Conservation (phyloP, 2,113 vertebrate species). For the Pseudorasbora parva region DNA sequence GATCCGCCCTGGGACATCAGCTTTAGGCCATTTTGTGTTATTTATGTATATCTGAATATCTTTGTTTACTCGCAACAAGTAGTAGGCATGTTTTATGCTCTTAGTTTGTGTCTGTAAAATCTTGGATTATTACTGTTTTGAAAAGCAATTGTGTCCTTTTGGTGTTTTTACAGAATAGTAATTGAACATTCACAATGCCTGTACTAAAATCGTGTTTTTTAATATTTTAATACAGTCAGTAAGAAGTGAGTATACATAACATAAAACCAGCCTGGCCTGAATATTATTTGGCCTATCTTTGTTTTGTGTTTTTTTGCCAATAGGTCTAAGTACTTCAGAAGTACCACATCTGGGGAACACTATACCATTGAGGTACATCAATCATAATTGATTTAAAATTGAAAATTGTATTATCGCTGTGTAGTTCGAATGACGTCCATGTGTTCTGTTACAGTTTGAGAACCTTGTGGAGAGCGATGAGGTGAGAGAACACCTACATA, state of each 20-base stretch:
- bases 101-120: not conserved
- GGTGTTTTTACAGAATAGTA: not conserved
- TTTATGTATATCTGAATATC: not conserved
- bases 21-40: not conserved
- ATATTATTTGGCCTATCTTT: too few relatives aligned
- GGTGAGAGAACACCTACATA: slow-evolving; percentile 72
- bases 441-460: slow-evolving; percentile 75
- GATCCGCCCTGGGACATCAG: not conserved
- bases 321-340: slow-evolving; percentile 80
- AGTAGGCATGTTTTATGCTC: not conserved
- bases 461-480: slow-evolving; percentile 82
- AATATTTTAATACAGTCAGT: not conserved
- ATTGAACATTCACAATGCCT: not conserved
- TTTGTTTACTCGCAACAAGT: too few relatives aligned
- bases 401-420: not conserved
- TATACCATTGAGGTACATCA: slow-evolving; percentile 71
- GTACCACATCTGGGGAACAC: slow-evolving; percentile 75
- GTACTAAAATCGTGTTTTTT: not conserved
- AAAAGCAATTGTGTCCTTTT: not conserved
- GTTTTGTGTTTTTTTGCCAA: too few relatives aligned
- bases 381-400: not conserved
- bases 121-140: not conserved
- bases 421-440: not conserved
- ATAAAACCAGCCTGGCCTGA: not conserved
- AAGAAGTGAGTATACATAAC: too few relatives aligned